Evolutionary conservation across 2,113 vertebrate genomes (phyloP).

Genomic region (Prionailurus bengalensis): DNA sequence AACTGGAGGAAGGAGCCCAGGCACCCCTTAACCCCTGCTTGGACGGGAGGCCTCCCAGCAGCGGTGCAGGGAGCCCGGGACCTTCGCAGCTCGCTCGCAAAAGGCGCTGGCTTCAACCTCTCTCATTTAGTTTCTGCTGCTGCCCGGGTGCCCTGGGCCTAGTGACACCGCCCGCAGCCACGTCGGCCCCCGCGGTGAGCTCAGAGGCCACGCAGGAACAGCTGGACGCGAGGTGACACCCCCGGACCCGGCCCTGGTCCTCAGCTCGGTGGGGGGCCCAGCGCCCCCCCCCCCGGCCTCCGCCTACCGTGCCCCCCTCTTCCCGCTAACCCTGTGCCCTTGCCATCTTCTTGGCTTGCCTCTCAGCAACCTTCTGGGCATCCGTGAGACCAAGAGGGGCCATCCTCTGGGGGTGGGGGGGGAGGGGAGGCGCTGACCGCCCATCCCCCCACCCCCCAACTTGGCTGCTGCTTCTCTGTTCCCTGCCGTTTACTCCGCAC

Average conservation of each 20-base stretch:
- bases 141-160: neutral
- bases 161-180: too few relatives aligned
- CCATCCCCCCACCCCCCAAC: too few relatives aligned
- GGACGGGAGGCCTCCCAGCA: too few relatives aligned
- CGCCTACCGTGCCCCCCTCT: neutral
- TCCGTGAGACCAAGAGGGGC: neutral
- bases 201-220: neutral
- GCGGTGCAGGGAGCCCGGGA: neutral
- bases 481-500: neutral
- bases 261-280: rapidly evolving
- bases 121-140: neutral
- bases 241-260: too few relatives aligned
- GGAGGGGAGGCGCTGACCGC: too few relatives aligned
- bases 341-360: neutral
- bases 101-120: neutral
- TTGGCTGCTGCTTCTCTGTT: neutral
- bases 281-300: too few relatives aligned
- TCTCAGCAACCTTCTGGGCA: neutral
- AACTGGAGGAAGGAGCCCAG: neutral
- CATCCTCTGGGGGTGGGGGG: too few relatives aligned
- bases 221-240: neutral
- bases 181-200: rapidly evolving
- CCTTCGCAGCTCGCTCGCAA: neutral
- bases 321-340: too few relatives aligned
- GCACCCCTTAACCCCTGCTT: neutral